Base-by-base conservation (phyloP, 2,888 invertebrate genomes). In the Drosophila imparisetae region DNA sequence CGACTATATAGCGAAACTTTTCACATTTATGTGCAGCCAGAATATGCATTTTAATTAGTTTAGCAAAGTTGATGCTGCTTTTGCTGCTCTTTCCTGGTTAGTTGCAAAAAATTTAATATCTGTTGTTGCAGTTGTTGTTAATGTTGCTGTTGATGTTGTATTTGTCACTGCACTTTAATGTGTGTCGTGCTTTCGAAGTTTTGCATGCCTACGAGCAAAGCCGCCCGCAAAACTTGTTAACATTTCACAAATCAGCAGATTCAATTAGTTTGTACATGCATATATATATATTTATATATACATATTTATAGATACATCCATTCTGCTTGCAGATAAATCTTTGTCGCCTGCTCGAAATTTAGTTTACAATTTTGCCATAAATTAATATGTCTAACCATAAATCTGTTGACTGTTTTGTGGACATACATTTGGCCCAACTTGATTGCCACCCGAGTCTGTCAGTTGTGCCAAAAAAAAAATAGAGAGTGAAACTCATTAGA, bases 31-130 rank as follows among this genome's bases (percentile, higher is more conserved):
- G 74, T 82, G 74, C 74, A 75, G 66, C 71, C 69, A 85, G 90
- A 88, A 90, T 90, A 87, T 87, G 86, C 86, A 90, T 90, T 87
- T 87, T 90, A 90, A 87, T 87, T 87, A 87, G 86, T 87, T 87
- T 81, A 90, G 90, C 72, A 74, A 78, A 89, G 86, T 90, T 88
- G 72, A 68, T 66, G 72, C 78, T 62, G 40, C 63, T 60, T 66
- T 64, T 55, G 66, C 54, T 49, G 55, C 53, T 38, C 24, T 55
- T 55, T 34, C 8, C 79, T 86, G 89, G 89, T 89, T 84, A 84
- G 89, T 81, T 83, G 81, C 80, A 72, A 74, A 72, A 88, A 86
- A 84, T 81, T 76, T 75, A 84, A 86, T 86, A 72, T 60, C 49
- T 67, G 79, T 18, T 57, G 40, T 29, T 30, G 52, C 32, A 38